Base-by-base conservation (phyloP, 1,140 invertebrate genomes). In the Aricia agestis region DNA sequence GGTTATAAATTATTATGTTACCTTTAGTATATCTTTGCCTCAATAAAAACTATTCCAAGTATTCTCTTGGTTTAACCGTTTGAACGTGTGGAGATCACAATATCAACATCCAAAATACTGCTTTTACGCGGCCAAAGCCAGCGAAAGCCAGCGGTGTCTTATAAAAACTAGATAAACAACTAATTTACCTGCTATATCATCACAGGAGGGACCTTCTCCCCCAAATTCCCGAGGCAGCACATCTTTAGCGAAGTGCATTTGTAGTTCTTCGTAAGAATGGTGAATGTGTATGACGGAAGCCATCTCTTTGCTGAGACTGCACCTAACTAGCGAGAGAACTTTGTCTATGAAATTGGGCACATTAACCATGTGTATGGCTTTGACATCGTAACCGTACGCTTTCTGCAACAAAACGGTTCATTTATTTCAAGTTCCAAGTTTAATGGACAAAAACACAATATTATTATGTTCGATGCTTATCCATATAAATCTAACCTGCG, bases 171-270 rank as follows among this genome's bases (percentile, higher is more conserved):
- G 36, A 6, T 36, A 36, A 36, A 36, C 36, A 36, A 36, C 36
- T 36, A 36, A 76, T 77, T 76, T 76, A 88, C 88, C 79, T 70
- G 79, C 77, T 66, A 92, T 66, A 41, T 87, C 83, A 3, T 73
- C 68, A 71, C 84, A 74, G 5, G 76, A 83, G n/a, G 69, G 76
- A 10, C 80, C 86, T 68, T 89, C 83, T 17, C 93, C 93, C 6
- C 86, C 92, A 74, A 92, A 93, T 67, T 94, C 92, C 19, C 83
- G 83, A 0, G 93, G 93, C 6, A 94, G 81, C 19, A 93, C 82
- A 68, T 92, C 90, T 77, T 90, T 93, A 0, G 92, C 84, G 41
- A 93, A 82, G 72, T 92, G 83, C 70, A 92, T 89, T 25, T 93
- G 83, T 1, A 94, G 76, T 6, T 93, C 92, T 15, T 92, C 91